These are phyloP conservation scores for Centruroides vittatus DNA, from an alignment of 1,140 invertebrate species.

Conservation along the genomic window DNA sequence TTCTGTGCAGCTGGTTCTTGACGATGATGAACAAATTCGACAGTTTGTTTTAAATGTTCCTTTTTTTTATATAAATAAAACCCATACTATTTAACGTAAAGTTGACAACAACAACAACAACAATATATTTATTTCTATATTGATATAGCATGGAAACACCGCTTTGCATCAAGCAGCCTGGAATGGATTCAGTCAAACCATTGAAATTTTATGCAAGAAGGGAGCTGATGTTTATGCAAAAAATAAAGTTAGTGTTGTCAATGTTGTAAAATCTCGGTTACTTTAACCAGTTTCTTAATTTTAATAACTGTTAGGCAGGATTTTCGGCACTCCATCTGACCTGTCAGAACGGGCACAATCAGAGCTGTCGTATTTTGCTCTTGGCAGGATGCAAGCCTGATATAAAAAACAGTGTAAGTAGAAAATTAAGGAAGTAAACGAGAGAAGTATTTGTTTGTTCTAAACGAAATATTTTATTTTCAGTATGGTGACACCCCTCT, in stretches of 20 bases:
- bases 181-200: conserved; percentile 79
- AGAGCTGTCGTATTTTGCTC: conserved; percentile 75
- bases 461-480: too few species aligned
- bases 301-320: conserved; percentile 39
- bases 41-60: too few species aligned
- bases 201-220: conserved; percentile 50
- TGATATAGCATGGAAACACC: conserved; percentile 53
- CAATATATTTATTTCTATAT: too few species aligned
- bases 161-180: conserved; percentile 85
- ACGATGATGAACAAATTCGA: too few species aligned
- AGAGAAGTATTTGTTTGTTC: too few species aligned
- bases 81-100: too few species aligned
- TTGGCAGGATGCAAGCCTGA: conserved; percentile 74
- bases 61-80: too few species aligned
- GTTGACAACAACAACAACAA: too few species aligned
- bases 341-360: conserved; percentile 92
- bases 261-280: too few species aligned
- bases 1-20: too few species aligned
- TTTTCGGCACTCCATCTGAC: conserved; percentile 86
- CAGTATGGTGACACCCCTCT: conserved; percentile 78
- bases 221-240: conserved; percentile 53
- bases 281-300: too few species aligned
- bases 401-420: conserved; percentile 73
- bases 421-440: too few species aligned
- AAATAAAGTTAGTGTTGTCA: conserved; percentile 41